Conservation (phyloP, 1,140 invertebrate species). For the Sweltsa coloradensis region DNA sequence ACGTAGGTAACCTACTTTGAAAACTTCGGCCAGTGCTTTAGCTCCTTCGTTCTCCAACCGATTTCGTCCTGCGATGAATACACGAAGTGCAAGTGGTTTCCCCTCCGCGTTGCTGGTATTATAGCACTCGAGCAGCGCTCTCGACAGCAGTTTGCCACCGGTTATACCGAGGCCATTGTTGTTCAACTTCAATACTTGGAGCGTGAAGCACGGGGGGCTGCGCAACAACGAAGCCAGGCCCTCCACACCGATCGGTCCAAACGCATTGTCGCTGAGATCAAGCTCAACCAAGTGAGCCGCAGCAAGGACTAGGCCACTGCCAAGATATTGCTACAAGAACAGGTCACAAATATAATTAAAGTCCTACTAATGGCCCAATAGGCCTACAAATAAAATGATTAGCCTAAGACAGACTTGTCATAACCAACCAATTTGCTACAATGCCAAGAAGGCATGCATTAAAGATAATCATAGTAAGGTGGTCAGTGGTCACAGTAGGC, state of each 20-base stretch:
- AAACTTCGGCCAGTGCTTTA: slow-evolving; percentile 66
- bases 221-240: slow-evolving; percentile 76
- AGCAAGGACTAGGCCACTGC: slow-evolving; percentile 67
- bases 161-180: slow-evolving; percentile 92
- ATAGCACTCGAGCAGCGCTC: slow-evolving; percentile 62
- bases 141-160: slow-evolving; percentile 76
- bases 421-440: too few species aligned
- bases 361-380: neutral
- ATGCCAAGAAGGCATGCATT: too few species aligned
- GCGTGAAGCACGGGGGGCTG: slow-evolving; percentile 69
- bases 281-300: slow-evolving; percentile 69
- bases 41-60: slow-evolving; percentile 90
- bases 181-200: slow-evolving; percentile 74
- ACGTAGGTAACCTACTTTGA: too few species aligned
- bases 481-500: too few species aligned
- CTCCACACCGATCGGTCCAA: slow-evolving; percentile 89
- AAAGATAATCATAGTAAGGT: too few species aligned
- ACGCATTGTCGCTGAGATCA: slow-evolving; percentile 96
- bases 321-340: slow-evolving; percentile 52
- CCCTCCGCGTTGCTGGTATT: slow-evolving; percentile 45
- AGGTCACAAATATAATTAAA: neutral
- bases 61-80: slow-evolving; percentile 89
- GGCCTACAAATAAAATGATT: neutral
- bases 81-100: slow-evolving; percentile 54
- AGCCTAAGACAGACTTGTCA: too few species aligned